These are phyloP conservation scores for Hippopotamus amphibius DNA, from an alignment of 2,113 vertebrate genomes.

Conservation along the genomic window DNA sequence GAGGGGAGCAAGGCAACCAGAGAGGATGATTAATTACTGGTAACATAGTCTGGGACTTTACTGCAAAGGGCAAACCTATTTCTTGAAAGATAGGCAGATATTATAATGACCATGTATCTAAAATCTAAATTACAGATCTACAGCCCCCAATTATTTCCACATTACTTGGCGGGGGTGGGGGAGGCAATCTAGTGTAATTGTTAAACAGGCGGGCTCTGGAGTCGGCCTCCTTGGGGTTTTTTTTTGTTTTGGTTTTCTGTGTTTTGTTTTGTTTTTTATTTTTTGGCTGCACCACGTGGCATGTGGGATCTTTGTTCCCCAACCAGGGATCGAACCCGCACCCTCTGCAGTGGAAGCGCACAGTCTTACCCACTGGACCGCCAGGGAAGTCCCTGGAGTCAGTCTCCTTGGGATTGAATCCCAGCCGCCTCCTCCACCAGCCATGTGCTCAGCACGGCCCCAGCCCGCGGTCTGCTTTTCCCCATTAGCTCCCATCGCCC, in stretches of 20 bases:
- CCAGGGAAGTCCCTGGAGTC: too few relatives aligned
- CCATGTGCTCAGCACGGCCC: too few relatives aligned
- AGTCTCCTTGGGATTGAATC: too few relatives aligned
- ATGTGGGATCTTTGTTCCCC: too few relatives aligned
- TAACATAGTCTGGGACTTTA: neutral
- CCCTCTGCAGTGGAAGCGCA: too few relatives aligned
- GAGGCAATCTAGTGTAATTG: neutral
- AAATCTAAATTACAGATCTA: neutral
- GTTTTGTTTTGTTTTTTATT: too few relatives aligned
- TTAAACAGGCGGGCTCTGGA: neutral
- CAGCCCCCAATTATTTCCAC: neutral
- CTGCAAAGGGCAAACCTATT: neutral
- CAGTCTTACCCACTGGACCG: too few relatives aligned
- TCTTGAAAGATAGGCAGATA: neutral
- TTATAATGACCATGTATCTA: neutral
- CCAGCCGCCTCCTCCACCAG: neutral
- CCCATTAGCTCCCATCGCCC: neutral
- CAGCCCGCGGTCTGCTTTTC: neutral
- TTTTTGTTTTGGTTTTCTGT: too few relatives aligned
- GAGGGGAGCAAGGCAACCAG: neutral
- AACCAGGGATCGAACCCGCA: too few relatives aligned
- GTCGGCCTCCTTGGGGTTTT: too few relatives aligned
- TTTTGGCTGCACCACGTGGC: too few relatives aligned
- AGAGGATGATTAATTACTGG: accelerated
- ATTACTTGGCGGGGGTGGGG: too few relatives aligned